Conservation (phyloP, 2,888 invertebrate genomes). For the Morpho achilles region DNA sequence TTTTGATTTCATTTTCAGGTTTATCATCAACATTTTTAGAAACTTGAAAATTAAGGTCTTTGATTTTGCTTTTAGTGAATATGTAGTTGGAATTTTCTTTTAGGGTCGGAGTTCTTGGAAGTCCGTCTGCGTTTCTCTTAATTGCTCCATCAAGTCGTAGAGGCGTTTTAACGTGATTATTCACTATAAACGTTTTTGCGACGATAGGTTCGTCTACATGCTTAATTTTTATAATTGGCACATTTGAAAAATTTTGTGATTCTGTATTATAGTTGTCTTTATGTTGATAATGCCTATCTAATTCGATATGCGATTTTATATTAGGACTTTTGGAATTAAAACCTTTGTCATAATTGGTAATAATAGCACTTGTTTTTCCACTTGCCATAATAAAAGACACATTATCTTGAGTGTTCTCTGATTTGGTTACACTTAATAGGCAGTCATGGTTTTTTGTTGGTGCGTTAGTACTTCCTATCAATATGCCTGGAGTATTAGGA, state of each 20-base stretch:
- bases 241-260: constrained; percentile 40
- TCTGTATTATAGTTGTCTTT: constrained; percentile 44
- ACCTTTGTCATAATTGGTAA: constrained; percentile 48
- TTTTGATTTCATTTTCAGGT: constrained; percentile 55
- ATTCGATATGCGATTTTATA: constrained; percentile 37
- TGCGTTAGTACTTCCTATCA: constrained; percentile 42
- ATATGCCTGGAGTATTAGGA: constrained; percentile 81
- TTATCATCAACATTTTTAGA: constrained; percentile 45
- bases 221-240: constrained; percentile 64
- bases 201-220: constrained; percentile 56
- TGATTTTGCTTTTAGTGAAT: constrained; percentile 46
- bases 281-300: constrained; percentile 43
- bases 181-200: constrained; percentile 40
- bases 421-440: constrained; percentile 36
- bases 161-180: constrained; percentile 42
- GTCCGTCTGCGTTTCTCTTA: constrained; percentile 58
- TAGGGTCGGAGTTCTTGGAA: constrained; percentile 50
- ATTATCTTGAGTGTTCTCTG: constrained; percentile 42
- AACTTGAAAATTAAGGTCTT: constrained; percentile 40
- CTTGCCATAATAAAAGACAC: constrained; percentile 37
- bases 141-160: constrained; percentile 48
- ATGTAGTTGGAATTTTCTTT: constrained; percentile 54
- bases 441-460: constrained; percentile 46
- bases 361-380: constrained; percentile 36
- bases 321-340: constrained; percentile 45